Evolutionary conservation across 2,797 vertebrate species (phyloP).

Genomic region (Aeoliscus strigatus): DNA sequence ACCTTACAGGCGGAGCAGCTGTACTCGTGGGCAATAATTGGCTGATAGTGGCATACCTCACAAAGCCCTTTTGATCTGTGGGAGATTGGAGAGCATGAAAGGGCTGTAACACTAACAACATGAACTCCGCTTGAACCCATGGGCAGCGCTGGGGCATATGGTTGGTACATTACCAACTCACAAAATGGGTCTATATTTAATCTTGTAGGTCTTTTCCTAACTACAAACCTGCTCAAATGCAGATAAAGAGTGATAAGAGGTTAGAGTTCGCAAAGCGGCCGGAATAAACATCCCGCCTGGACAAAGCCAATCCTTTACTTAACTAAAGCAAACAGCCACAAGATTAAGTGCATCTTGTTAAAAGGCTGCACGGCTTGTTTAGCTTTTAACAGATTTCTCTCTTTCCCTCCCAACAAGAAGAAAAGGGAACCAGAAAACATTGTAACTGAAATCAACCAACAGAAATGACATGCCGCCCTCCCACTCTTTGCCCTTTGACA

Average conservation of each 20-base stretch:
- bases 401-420: slow-evolving; percentile 3
- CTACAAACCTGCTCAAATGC: slow-evolving; percentile 30
- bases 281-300: slow-evolving; percentile 27
- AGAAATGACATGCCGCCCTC: slow-evolving; percentile 35
- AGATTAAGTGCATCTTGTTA: slow-evolving; percentile 58
- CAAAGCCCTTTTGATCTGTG: slow-evolving; percentile 61
- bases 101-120: slow-evolving; percentile 53
- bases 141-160: slow-evolving; percentile 14
- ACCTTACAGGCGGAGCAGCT: slow-evolving; percentile 36
- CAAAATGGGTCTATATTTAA: slow-evolving; percentile 43
- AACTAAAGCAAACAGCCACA: slow-evolving; percentile 54
- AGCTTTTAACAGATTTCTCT: slow-evolving; percentile 35
- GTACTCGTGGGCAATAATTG: slow-evolving; percentile 53
- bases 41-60: slow-evolving; percentile 55
- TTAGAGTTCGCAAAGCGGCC: slow-evolving; percentile 27
- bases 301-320: slow-evolving; percentile 43
- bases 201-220: slow-evolving; percentile 26
- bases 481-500: slow-evolving; percentile 40
- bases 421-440: too few species aligned
- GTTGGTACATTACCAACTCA: slow-evolving; percentile 38
- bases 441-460: too few species aligned
- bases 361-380: slow-evolving; percentile 26
- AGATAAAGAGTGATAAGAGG: slow-evolving; percentile 57
- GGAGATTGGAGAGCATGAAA: slow-evolving; percentile 55
- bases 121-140: slow-evolving; percentile 65